Conservation (phyloP, 2,797 vertebrate genomes). For the Pantherophis vulpinus region DNA sequence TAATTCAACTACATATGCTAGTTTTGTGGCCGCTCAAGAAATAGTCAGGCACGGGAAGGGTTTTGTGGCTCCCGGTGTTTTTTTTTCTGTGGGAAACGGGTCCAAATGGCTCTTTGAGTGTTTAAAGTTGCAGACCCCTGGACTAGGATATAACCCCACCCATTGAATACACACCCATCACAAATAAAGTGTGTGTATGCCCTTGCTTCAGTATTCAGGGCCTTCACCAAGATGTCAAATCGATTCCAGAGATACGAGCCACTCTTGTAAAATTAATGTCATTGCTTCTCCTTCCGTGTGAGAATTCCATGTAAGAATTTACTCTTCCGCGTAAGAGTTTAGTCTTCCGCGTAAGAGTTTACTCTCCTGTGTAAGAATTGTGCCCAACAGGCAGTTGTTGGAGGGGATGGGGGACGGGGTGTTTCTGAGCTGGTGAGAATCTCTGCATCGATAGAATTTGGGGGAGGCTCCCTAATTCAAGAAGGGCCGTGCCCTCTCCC, state of each 20-base stretch:
- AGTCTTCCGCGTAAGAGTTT: neutral
- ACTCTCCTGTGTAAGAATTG: neutral
- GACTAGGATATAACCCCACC: neutral
- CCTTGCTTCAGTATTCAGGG: neutral
- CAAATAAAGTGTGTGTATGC: neutral
- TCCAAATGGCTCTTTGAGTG: no score
- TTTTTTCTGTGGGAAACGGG: no score
- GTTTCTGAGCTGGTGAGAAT: neutral
- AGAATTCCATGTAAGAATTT: neutral
- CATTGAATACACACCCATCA: neutral
- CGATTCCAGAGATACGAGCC: no score
- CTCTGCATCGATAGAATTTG: rapidly evolving
- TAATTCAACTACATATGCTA: no score
- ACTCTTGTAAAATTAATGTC: no score
- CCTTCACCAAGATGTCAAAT: neutral
- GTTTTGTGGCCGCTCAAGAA: no score
- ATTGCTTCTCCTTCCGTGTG: neutral
- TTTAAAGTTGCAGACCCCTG: no score
- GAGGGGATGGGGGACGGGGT: no score
- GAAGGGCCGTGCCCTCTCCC: neutral
- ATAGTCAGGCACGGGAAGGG: no score
- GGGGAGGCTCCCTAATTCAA: rapidly evolving
- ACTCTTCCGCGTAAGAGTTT: neutral
- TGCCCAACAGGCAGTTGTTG: neutral
- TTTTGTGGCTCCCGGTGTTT: no score